phyloP scores from a whole-genome alignment of 2,888 invertebrate genomes.

The Drosophila prolongata region DNA sequence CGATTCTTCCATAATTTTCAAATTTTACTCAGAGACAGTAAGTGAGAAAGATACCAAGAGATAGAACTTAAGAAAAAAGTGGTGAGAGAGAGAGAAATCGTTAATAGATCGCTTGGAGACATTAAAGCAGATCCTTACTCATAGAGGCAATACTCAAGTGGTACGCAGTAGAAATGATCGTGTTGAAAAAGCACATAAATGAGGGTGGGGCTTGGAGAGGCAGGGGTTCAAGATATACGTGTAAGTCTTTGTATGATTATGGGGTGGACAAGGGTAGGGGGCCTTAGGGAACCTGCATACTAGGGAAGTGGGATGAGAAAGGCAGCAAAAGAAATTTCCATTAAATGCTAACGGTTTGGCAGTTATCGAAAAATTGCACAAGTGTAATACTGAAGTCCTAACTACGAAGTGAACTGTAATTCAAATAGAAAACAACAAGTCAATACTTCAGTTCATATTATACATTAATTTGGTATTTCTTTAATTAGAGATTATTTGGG shows the following conservation, averaged over 20 bases:
- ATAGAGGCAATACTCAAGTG: slow-evolving; percentile 42
- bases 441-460: neutral
- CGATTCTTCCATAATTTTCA: slow-evolving; percentile 53
- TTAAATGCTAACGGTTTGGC: neutral
- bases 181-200: slow-evolving; percentile 27
- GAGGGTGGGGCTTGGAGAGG: slow-evolving; percentile 1
- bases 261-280: slow-evolving; percentile 5
- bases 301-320: neutral
- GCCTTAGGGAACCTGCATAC: neutral
- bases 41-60: slow-evolving; percentile 42
- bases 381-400: neutral
- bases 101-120: slow-evolving; percentile 28
- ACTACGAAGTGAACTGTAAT: neutral
- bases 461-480: neutral
- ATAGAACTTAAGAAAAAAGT: slow-evolving; percentile 30
- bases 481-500: neutral
- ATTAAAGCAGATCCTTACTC: slow-evolving; percentile 48
- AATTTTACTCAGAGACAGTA: slow-evolving; percentile 43
- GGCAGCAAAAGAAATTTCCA: neutral
- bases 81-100: slow-evolving; percentile 25
- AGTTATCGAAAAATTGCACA: neutral
- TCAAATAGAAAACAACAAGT: neutral
- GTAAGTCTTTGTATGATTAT: slow-evolving; percentile 34
- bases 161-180: slow-evolving; percentile 52
- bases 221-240: slow-evolving; percentile 37